A percentile compares a stretch with the other conserved stretches of the same genome.
These are phyloP conservation scores for human DNA, from an alignment of 2,113 vertebrate species.

Conservation along the genomic window GRCh38 chr3:2851501-2852000, in stretches of 20 bases:
- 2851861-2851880: neutral
- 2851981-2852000: neutral
- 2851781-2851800: neutral
- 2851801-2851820: neutral
- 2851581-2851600: neutral
- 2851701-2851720: neutral
- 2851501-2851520: neutral
- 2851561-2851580: neutral
- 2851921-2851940: neutral
- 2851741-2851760: neutral
- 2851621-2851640: neutral
- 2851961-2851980: neutral
- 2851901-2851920: neutral
- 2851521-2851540: neutral
- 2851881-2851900: neutral
- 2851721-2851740: neutral
- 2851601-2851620: neutral
- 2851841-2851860: neutral
- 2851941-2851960: neutral
- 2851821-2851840: neutral
- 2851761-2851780: neutral
- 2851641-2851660: neutral
- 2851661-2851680: neutral
- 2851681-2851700: neutral
- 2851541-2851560: neutral